Evolutionary conservation across 2,113 vertebrate genomes (phyloP), one percentile per base, ranked within the genome.

Genomic region (Thamnaconus septentrionalis): DNA sequence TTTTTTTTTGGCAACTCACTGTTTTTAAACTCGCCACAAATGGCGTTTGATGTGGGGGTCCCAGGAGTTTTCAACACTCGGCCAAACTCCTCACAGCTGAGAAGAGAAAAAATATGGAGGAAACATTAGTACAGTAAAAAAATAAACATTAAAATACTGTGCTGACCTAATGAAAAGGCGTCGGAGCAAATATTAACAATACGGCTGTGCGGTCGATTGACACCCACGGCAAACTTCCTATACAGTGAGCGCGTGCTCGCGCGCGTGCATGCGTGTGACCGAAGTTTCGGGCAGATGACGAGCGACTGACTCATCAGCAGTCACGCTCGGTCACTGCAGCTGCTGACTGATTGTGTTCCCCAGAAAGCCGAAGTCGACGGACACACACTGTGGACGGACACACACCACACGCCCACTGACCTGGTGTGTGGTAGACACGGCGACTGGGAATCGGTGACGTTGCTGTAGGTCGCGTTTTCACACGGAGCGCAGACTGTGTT

Each of bases 31-130:
- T 49, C 3, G 3, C 72, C 68, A 48, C 91, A 92, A 54, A 65
- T 4, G 3, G 61, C 69, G 47, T 92, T 71, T 0, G 9, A 18
- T 44, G 0, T 50, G 3, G 0, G 0, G 0, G 60, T 90, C 50
- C 91, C 91, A 2, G 5, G 11, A 46, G 0, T 61, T 69, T 41
- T 41, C 10, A 66, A 0, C 31, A 3, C 1, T 66, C 46, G 42
- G 41, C 88, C 82, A 0, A 72, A 3, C 39, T 67, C 71, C 0
- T 76, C 78, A 73, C 91, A 92, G n/a, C 91, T 92, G 66, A 40
- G 66, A 78, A 31, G 12, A 54, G 55, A 48, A 69, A 10, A 46
- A 1, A 63, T 31, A 31, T 31, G 18, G 18, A 31, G 18, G 1
- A 31, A 31, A 31, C 18, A 31, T 31, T 31, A 31, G 18, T 31